Evolutionary conservation across 2,113 vertebrate genomes (phyloP).

Genomic region (Hippocampus barbouri): DNA sequence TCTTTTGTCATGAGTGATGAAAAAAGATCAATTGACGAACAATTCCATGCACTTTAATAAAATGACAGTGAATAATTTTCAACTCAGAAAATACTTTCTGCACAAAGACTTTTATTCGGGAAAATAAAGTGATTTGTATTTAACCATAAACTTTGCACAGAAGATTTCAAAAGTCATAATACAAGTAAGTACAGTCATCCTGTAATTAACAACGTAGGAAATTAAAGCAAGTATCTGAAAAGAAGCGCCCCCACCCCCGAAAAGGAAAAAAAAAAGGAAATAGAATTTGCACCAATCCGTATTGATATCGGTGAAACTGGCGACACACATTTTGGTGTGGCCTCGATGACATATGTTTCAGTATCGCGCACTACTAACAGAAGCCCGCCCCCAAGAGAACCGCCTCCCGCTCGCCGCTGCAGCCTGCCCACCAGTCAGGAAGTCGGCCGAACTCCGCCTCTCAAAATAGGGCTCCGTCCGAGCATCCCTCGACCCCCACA

Average conservation of each 20-base stretch:
- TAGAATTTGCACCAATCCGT: not conserved
- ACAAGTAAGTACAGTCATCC: not conserved
- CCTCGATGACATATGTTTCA: not conserved
- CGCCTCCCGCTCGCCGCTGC: conserved; percentile 12
- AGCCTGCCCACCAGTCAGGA: not conserved
- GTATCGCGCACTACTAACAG: not conserved
- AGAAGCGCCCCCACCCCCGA: too few relatives aligned
- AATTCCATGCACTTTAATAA: not conserved
- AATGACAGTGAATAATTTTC: not conserved
- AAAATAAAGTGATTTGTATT: not conserved
- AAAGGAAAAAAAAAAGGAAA: too few relatives aligned
- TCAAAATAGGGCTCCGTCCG: conserved; percentile 57
- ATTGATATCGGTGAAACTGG: not conserved
- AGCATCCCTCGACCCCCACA: conserved; percentile 13
- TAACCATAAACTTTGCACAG: not conserved
- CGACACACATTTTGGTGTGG: not conserved
- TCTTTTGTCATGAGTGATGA: not conserved
- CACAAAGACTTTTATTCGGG: not conserved
- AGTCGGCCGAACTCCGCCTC: conserved; percentile 61
- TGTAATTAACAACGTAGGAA: not conserved
- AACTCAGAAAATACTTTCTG: too few relatives aligned
- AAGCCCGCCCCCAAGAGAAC: conserved; percentile 1
- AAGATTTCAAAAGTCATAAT: too few relatives aligned
- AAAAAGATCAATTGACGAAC: too few relatives aligned
- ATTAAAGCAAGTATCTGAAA: not conserved